Evolutionary conservation across 2,888 invertebrate genomes (phyloP), one percentile per base, ranked within the genome.

Genomic region (Heteromurus nitidus): DNA sequence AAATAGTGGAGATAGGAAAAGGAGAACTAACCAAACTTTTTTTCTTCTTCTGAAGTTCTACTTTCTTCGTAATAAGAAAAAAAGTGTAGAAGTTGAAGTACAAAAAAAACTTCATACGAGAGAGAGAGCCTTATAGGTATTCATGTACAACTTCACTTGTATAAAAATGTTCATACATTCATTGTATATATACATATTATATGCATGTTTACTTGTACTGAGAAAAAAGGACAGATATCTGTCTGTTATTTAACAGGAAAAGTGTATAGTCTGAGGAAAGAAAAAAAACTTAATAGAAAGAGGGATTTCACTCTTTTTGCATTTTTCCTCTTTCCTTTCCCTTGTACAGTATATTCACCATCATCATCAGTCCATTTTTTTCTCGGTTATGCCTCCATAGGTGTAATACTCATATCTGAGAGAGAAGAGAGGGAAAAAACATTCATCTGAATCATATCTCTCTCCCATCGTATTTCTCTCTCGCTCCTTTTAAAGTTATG

Each of bases 211-310:
- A 50, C 18, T 3, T 50, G 50, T n/a, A 50, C 5, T 26, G 18
- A 64, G 73, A 47, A 47, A 31, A 53, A 42, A 74, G 53, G 76
- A 76, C 68, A 69, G 69, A 76, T 76, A 60, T 55, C 60, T 76
- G 76, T 76, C 76, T 76, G 44, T 69, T 76, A 76, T 68, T 76
- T 76, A 76, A 69, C 47, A 30, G 69, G 60, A 68, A 44, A n/a
- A 55, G n/a, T 62, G 58, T 44, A 74, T 60, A 62, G 31, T 16
- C 53, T 69, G 18, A 18, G 60, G 18, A 28, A 36, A 42, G 62
- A 26, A 47, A 53, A 53, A 31, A 44, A 76, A 76, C 47, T 47
- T 76, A 76, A 76, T 76, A 76, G 76, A 62, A 20, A 50, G 28
- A 50, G 16, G 31, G 69, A 69, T 31, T 69, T 16, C 28, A 30